Percentiles rank a stretch among this genome's conserved stretches.
Conservation (phyloP, 2,888 invertebrate species). For the Tenthredo livida region DNA sequence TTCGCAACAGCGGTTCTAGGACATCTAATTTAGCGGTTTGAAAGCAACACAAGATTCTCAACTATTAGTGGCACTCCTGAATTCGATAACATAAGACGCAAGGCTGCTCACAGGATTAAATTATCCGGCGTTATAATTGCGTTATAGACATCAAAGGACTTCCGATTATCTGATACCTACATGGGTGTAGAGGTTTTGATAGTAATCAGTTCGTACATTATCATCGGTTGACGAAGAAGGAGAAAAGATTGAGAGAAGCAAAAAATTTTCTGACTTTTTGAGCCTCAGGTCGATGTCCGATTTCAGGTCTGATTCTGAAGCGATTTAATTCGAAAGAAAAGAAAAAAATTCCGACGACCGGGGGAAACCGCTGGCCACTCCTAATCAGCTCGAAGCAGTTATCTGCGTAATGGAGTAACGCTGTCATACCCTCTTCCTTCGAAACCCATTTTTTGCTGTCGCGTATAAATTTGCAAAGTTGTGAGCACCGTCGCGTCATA, state of each 20-base stretch:
- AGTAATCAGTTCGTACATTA: not conserved
- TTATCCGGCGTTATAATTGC: not conserved
- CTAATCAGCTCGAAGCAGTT: slow-evolving; percentile 34
- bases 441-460: slow-evolving; percentile 12
- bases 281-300: not conserved
- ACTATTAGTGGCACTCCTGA: slow-evolving; percentile 18
- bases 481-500: not conserved
- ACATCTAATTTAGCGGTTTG: slow-evolving; percentile 18
- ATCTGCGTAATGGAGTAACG: slow-evolving; percentile 41
- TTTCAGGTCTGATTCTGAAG: not conserved
- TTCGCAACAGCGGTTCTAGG: slow-evolving; percentile 13
- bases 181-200: not conserved
- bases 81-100: slow-evolving; percentile 9
- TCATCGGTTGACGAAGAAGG: not conserved
- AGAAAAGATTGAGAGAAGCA: not conserved
- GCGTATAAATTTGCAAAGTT: slow-evolving; percentile 19
- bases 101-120: slow-evolving; percentile 10
- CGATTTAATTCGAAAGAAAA: not conserved
- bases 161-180: not conserved
- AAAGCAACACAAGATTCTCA: slow-evolving; percentile 28
- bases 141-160: not conserved
- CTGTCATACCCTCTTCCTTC: slow-evolving; percentile 20
- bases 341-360: not conserved
- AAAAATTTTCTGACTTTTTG: not conserved
- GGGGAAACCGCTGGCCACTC: not conserved